Conservation (phyloP, 2,113 vertebrate genomes). For the Scophthalmus maximus region DNA sequence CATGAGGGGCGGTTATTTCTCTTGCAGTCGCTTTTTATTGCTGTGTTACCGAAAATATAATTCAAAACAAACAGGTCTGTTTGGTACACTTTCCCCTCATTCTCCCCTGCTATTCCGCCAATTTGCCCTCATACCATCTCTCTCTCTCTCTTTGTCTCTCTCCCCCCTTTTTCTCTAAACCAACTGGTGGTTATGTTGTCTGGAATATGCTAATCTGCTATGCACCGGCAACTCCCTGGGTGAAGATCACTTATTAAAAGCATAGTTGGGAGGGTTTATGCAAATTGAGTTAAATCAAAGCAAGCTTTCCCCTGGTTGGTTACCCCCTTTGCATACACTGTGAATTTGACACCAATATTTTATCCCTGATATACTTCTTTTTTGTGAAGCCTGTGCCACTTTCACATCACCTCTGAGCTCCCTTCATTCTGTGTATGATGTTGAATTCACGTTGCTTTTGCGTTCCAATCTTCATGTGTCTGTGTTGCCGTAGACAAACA, state of each 20-base stretch:
- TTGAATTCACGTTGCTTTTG: conserved; percentile 50
- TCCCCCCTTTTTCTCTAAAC: conserved; percentile 23
- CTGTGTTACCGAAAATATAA: conserved; percentile 63
- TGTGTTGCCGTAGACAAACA: conserved; percentile 58
- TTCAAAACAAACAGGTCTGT: conserved; percentile 72
- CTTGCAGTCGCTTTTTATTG: conserved; percentile 56
- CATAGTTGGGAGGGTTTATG: conserved; percentile 84
- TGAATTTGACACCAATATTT: conserved; percentile 66
- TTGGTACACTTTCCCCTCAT: conserved; percentile 40
- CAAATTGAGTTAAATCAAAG: conserved; percentile 81
- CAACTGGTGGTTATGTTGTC: conserved; percentile 76
- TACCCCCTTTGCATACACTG: conserved; percentile 72
- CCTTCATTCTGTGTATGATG: conserved; percentile 46
- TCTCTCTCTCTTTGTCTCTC: conserved; percentile 2
- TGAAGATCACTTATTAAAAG: conserved; percentile 84
- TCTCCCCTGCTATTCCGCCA: conserved; percentile 42
- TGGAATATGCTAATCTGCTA: conserved; percentile 80
- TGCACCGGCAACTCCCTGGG: conserved; percentile 80
- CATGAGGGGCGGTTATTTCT: conserved; percentile 57
- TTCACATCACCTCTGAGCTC: conserved; percentile 43
- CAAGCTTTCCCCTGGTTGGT: conserved; percentile 73
- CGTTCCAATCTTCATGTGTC: conserved; percentile 5
- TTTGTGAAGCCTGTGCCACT: conserved; percentile 29
- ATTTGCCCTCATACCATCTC: conserved; percentile 50
- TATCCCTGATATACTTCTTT: conserved; percentile 57